Conservation (phyloP, 2,888 invertebrate species). For the Hyppa rectilinea region DNA sequence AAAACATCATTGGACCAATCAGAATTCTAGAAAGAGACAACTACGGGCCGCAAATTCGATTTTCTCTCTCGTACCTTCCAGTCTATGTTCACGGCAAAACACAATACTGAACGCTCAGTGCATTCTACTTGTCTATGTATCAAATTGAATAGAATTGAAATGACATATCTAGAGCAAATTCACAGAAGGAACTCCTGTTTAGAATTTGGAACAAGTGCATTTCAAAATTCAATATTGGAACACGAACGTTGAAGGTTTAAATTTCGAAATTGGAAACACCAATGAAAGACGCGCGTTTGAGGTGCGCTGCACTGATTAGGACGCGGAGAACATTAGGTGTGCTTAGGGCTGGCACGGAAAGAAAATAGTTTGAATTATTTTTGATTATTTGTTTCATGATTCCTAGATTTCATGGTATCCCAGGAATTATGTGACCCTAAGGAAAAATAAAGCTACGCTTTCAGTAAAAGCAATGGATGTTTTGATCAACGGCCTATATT, state of each 20-base stretch:
- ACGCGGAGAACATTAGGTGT: constrained; percentile 48
- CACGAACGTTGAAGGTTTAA: constrained; percentile 41
- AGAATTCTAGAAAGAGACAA: too few species aligned
- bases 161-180: too few species aligned
- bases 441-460: background rate
- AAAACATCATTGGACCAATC: too few species aligned
- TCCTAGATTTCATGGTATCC: too few species aligned
- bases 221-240: constrained; percentile 51
- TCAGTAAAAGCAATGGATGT: background rate
- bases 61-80: too few species aligned
- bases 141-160: too few species aligned
- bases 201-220: constrained; percentile 24
- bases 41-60: too few species aligned
- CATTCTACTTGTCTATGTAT: too few species aligned
- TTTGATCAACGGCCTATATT: background rate
- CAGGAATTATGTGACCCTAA: background rate
- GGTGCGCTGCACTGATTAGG: constrained; percentile 50
- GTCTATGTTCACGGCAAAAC: too few species aligned
- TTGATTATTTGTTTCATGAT: background rate
- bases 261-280: constrained; percentile 41
- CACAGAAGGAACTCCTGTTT: too few species aligned
- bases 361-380: background rate
- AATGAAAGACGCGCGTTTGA: constrained; percentile 57
- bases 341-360: constrained; percentile 39
- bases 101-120: too few species aligned